Conservation (phyloP, 2,797 vertebrate genomes). For the Danio kyathit region DNA sequence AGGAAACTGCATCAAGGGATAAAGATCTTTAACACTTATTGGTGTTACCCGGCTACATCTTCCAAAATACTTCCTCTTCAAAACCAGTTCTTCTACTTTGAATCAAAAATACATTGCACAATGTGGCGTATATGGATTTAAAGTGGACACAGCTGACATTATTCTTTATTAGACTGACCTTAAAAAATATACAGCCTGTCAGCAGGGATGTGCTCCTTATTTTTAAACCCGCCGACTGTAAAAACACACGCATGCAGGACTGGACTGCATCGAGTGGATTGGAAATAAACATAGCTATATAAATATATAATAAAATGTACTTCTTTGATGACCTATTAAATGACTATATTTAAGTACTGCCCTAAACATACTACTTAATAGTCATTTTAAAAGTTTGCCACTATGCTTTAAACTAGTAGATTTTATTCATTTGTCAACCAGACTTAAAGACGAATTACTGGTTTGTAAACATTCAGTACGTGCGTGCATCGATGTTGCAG, state of each 20-base stretch:
- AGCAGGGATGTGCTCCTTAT: slow-evolving; percentile 54
- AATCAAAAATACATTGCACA: slow-evolving; percentile 65
- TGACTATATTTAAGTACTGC: too few species aligned
- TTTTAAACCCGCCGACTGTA: slow-evolving; percentile 51
- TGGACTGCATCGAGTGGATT: slow-evolving; percentile 40
- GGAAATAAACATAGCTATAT: slow-evolving; percentile 50
- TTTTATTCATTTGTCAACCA: too few species aligned
- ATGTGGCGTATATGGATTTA: slow-evolving; percentile 64
- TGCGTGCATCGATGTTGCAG: too few species aligned
- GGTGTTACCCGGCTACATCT: too few species aligned
- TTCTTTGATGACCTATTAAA: too few species aligned
- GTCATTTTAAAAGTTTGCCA: too few species aligned
- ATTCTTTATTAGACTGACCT: slow-evolving; percentile 62
- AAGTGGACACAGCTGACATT: neutral
- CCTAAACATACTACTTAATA: too few species aligned
- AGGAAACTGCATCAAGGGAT: too few species aligned
- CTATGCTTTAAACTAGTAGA: too few species aligned
- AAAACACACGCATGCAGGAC: slow-evolving; percentile 35
- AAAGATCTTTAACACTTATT: too few species aligned
- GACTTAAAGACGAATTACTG: too few species aligned
- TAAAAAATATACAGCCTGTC: slow-evolving; percentile 68
- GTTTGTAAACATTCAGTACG: too few species aligned
- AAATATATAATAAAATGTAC: neutral
- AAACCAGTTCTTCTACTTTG: neutral
- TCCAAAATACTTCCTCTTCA: neutral